Conservation (phyloP, 2,113 vertebrate genomes). For the Erythrolamprus reginae region DNA sequence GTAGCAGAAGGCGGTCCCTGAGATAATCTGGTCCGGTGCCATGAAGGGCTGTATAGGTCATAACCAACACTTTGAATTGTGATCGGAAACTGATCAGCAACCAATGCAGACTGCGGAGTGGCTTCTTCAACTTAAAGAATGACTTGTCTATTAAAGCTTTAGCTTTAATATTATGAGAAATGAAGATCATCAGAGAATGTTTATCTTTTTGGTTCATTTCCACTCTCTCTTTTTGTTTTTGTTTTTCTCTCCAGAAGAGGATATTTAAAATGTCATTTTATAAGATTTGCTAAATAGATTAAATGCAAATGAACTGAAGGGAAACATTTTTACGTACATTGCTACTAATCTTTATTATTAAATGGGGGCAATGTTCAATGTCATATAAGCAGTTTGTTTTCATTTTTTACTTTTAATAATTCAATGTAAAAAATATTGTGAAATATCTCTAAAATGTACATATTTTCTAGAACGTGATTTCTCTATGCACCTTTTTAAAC, state of each 20-base stretch:
- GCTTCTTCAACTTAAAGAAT: background rate
- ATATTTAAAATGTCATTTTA: slow-evolving; percentile 7
- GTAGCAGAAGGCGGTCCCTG: too few relatives aligned
- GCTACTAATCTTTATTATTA: slow-evolving; percentile 27
- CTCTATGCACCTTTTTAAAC: background rate
- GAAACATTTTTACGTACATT: slow-evolving; percentile 8
- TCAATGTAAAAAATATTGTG: slow-evolving; percentile 9
- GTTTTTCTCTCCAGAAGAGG: background rate
- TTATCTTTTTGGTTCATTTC: background rate
- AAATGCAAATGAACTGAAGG: slow-evolving; percentile 12
- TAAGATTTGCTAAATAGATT: slow-evolving; percentile 5
- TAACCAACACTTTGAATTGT: too few relatives aligned
- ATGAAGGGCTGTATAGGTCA: too few relatives aligned
- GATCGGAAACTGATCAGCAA: too few relatives aligned
- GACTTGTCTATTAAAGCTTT: background rate
- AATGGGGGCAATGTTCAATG: background rate
- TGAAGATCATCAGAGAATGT: slow-evolving; percentile 4
- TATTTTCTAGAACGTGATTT: background rate
- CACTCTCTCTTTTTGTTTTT: background rate
- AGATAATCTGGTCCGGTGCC: too few relatives aligned
- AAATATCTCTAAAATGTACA: background rate
- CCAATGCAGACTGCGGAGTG: too few relatives aligned
- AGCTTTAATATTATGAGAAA: slow-evolving; percentile 8
- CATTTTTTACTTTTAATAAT: background rate
- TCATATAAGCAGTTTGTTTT: background rate